These are phyloP conservation scores for Lampropteryx suffumata DNA, from an alignment of 2,888 invertebrate genomes.

Conservation along the genomic window DNA sequence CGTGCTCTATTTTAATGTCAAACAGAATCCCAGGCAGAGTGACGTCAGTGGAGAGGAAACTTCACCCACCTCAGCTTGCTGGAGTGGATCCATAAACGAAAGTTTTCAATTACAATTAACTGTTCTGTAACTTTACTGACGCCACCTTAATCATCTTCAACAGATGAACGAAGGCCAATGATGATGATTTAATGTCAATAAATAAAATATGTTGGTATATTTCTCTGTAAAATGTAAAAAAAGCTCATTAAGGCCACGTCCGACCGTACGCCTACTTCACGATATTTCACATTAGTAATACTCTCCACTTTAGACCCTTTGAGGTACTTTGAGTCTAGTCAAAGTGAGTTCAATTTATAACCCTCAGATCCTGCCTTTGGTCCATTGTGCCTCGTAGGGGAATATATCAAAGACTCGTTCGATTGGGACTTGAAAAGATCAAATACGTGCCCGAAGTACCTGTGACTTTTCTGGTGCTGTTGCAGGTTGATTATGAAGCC, in stretches of 20 bases:
- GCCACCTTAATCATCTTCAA: too few species aligned
- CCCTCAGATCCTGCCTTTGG: conserved; percentile 47
- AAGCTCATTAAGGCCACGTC: conserved; percentile 33
- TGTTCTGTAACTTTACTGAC: too few species aligned
- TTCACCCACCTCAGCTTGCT: too few species aligned
- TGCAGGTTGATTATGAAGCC: conserved; percentile 30
- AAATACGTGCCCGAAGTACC: conserved; percentile 61
- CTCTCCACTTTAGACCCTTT: conserved; percentile 39
- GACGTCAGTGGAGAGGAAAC: too few species aligned
- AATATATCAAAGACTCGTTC: conserved; percentile 73
- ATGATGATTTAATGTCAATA: too few species aligned
- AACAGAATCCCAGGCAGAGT: too few species aligned
- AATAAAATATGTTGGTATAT: too few species aligned
- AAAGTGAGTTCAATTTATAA: conserved; percentile 62
- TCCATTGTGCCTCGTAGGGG: conserved; percentile 61
- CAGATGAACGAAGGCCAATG: too few species aligned
- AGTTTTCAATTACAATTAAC: too few species aligned
- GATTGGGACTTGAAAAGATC: conserved; percentile 78
- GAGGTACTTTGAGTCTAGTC: conserved; percentile 47
- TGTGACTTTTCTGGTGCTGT: conserved; percentile 55
- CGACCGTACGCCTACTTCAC: conserved; percentile 43
- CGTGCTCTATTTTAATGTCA: too few species aligned
- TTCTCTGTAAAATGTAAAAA: too few species aligned
- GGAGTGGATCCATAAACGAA: too few species aligned
- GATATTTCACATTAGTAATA: conserved; percentile 41